These are phyloP conservation scores for Scaptomyza flava DNA, from an alignment of 2,888 invertebrate species.

Conservation along the genomic window DNA sequence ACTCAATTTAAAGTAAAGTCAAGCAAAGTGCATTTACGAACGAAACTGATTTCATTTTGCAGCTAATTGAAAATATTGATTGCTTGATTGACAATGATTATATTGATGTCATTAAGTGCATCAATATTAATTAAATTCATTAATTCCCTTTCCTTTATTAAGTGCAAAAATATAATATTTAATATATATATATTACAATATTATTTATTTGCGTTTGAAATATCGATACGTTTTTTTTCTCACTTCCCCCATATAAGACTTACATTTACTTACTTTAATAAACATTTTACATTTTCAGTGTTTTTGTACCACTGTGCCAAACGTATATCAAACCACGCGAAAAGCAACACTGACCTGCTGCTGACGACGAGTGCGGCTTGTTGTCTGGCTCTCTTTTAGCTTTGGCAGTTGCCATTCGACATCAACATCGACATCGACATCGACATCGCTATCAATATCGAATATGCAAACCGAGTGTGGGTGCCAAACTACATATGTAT, in stretches of 20 bases:
- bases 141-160: not conserved
- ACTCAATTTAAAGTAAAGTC: conserved; percentile 30
- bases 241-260: no score
- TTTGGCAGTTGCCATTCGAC: conserved; percentile 31
- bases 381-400: conserved; percentile 13
- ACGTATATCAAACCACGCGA: conserved; percentile 22
- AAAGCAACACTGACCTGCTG: conserved; percentile 4
- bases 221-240: no score
- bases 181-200: not conserved
- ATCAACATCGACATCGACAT: conserved; percentile 22
- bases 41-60: not conserved
- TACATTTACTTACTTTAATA: no score
- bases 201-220: no score
- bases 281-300: no score
- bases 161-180: not conserved
- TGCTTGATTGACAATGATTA: not conserved
- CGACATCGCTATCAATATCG: conserved; percentile 19
- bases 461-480: conserved; percentile 62
- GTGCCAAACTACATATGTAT: conserved; percentile 75
- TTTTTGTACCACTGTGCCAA: conserved; percentile 37
- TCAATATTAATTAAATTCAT: not conserved
- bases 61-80: conserved; percentile 3
- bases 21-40: not conserved
- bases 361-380: conserved; percentile 20
- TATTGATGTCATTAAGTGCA: not conserved